These are phyloP conservation scores for Capreolus pygargus DNA, from an alignment of 2,113 vertebrate genomes.

Conservation along the genomic window DNA sequence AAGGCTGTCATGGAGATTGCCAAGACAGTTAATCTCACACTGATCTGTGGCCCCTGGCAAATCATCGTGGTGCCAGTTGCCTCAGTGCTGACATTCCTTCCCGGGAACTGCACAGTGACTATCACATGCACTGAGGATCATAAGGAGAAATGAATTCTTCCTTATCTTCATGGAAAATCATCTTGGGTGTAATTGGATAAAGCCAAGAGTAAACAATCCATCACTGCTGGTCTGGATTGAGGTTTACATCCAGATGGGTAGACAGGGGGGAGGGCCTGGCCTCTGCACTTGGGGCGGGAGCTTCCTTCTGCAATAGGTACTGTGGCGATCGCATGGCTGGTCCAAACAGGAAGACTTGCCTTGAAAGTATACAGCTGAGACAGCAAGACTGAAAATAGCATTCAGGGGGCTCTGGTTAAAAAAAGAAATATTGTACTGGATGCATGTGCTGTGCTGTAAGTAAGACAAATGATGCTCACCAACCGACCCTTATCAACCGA, in stretches of 20 bases:
- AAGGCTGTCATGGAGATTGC: background rate
- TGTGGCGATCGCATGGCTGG: fast-evolving
- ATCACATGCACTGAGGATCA: background rate
- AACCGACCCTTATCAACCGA: background rate
- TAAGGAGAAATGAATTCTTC: slow-evolving; percentile 28
- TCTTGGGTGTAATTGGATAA: slow-evolving; percentile 40
- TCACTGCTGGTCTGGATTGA: background rate
- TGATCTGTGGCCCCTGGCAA: background rate
- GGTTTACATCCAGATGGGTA: background rate
- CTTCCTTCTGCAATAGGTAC: fast-evolving
- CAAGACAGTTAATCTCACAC: background rate
- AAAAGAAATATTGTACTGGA: no score
- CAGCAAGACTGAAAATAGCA: background rate
- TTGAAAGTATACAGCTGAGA: background rate
- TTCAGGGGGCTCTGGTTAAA: background rate
- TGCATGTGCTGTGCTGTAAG: background rate
- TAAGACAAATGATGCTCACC: background rate
- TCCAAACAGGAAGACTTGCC: background rate
- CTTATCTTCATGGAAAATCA: slow-evolving; percentile 53
- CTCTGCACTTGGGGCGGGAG: fast-evolving
- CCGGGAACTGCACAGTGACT: background rate
- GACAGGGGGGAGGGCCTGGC: fast-evolving
- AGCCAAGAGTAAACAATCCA: slow-evolving; percentile 24
- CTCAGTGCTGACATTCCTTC: slow-evolving; percentile 10
- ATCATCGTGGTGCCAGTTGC: background rate